phyloP scores from a whole-genome alignment of 2,888 invertebrate genomes.

The Caenorhabditis sulstoni region DNA sequence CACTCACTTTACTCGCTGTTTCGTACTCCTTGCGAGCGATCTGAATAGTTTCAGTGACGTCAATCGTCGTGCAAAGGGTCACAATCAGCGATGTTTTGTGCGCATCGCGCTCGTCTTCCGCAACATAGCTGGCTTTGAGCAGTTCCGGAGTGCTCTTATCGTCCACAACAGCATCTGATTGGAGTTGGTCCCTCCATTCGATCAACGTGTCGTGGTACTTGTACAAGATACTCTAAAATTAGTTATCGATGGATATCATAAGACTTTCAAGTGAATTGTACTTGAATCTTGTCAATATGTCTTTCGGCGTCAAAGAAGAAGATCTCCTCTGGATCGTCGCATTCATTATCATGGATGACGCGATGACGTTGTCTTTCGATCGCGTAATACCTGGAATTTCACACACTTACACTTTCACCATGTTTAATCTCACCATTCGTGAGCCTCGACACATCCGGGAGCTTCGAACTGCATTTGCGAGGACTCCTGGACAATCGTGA shows the following conservation, averaged over 20 bases:
- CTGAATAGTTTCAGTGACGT: conserved; percentile 63
- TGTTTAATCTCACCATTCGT: conserved; percentile 73
- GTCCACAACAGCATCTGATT: conserved; percentile 34
- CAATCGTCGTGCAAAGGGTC: conserved; percentile 58
- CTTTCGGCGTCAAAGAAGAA: conserved; percentile 60
- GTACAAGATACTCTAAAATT: conserved; percentile 59
- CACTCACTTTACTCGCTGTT: conserved; percentile 46
- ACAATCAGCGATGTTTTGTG: conserved; percentile 59
- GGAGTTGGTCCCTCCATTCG: conserved; percentile 69
- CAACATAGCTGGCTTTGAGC: conserved; percentile 45
- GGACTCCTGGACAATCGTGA: conserved; percentile 67
- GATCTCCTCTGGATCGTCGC: conserved; percentile 42
- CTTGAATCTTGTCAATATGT: conserved; percentile 65
- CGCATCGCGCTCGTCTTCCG: conserved; percentile 42
- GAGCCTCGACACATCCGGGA: conserved; percentile 69
- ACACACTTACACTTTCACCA: background rate
- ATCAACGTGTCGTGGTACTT: conserved; percentile 72
- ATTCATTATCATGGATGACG: conserved; percentile 27
- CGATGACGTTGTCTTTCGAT: conserved; percentile 64
- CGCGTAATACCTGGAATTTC: conserved; percentile 1
- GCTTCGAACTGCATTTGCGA: conserved; percentile 76
- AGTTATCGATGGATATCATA: no score
- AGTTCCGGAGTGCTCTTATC: conserved; percentile 56
- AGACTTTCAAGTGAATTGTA: no score
- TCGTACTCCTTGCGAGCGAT: conserved; percentile 57